These are phyloP conservation scores for Apocrypta bakeri DNA, from an alignment of 1,140 invertebrate species.

Conservation along the genomic window DNA sequence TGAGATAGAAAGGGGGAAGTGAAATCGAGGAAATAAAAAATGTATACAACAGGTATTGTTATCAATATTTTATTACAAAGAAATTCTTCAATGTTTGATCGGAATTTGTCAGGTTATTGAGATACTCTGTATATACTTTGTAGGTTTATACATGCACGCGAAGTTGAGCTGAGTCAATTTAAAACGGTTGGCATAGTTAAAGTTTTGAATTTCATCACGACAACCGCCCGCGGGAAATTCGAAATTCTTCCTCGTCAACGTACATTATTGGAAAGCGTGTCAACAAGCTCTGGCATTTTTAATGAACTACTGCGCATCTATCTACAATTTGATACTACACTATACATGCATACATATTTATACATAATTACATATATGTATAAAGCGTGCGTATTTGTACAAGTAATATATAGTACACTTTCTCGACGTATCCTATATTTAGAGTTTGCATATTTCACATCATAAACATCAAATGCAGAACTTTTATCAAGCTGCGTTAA, in stretches of 20 bases:
- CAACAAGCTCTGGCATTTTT: conserved; percentile 28
- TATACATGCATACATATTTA: neutral
- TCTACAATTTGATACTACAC: neutral
- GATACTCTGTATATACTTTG: neutral
- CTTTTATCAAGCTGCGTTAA: conserved; percentile 13
- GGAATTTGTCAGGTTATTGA: neutral
- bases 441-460: too few relatives aligned
- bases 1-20: too few relatives aligned
- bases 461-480: too few relatives aligned
- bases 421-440: too few relatives aligned
- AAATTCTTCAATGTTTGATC: neutral
- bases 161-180: neutral
- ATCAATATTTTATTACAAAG: neutral
- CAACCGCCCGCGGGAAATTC: conserved; percentile 8
- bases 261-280: neutral
- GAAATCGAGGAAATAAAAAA: neutral
- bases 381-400: neutral
- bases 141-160: neutral
- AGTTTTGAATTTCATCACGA: neutral
- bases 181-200: neutral
- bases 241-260: conserved; percentile 9
- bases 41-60: neutral
- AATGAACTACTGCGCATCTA: neutral
- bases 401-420: neutral
- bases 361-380: too few relatives aligned